phyloP scores from a whole-genome alignment of 1,140 invertebrate species.

The Mizuhopecten yessoensis region DNA sequence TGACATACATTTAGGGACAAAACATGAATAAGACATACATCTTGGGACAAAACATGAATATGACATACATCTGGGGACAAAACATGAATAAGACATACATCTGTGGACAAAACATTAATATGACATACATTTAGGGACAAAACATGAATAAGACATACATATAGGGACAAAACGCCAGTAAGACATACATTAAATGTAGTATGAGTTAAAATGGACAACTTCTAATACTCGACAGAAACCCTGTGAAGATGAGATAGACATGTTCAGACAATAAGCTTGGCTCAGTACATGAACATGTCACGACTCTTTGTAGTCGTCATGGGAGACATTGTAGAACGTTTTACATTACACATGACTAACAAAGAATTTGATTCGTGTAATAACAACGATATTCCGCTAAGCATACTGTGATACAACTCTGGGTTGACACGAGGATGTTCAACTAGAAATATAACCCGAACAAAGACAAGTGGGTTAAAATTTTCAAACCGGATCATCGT shows the following conservation, averaged over 20 bases:
- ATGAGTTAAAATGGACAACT: neutral
- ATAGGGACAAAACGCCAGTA: neutral
- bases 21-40: neutral
- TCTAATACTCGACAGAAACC: neutral
- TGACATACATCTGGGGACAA: constrained; percentile 26
- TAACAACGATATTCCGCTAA: neutral
- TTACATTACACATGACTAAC: neutral
- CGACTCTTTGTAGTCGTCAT: neutral
- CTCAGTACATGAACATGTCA: neutral
- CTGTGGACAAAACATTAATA: no score
- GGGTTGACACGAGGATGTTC: no score
- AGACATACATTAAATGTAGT: no score
- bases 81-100: neutral
- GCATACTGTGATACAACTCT: neutral
- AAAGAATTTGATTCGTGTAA: neutral
- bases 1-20: neutral
- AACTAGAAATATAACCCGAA: neutral
- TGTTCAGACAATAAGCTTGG: neutral
- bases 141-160: neutral
- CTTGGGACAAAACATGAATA: no score
- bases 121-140: constrained; percentile 13
- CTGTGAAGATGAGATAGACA: neutral
- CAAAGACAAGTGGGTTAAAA: neutral
- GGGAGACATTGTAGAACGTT: neutral
- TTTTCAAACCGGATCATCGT: neutral